Evolutionary conservation across 2,797 vertebrate genomes (phyloP), one percentile per base, ranked within the genome.

Genomic region (Triplophysa bombifrons): DNA sequence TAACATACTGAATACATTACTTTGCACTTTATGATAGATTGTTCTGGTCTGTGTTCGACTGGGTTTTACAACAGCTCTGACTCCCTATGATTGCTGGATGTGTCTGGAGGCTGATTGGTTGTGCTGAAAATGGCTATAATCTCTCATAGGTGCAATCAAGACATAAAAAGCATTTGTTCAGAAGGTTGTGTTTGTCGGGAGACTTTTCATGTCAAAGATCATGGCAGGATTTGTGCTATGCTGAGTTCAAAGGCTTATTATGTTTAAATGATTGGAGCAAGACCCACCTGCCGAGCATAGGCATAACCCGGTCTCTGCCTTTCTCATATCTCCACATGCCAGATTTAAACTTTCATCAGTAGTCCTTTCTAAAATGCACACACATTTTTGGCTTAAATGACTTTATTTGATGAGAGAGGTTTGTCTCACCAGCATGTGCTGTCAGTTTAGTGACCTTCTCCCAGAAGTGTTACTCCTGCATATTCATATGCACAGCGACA

Each of bases 401-500:
- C 10, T 44, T 17, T 19, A 30, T 53, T 75, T 69, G 25, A 70
- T 46, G 27, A 69, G 68, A 69, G 68, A 50, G 51, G 10, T 38
- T 25, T 70, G 63, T 44, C 27, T 68, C 61, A 30, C 3, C 38
- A 73, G 66, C 25, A 11, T 68, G 76, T 46, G 12, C 68, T 66
- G 70, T 83, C 74, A 82, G 34, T 83, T 80, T 78, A 63, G 78
- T 85, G 84, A 89, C 85, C 81, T 89, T 88, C 84, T 69, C 56
- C 82, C 80, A 46, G 73, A 82, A 13, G 46, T 84, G 78, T 77
- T 82, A 50, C 72, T 89, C 60, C 63, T 90, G 85, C 85, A 83
- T 89, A 89, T 91, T 91, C 87, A 90, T 85, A 74, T 77, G 61
- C 38, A 51, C 25, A 69, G 72, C 73, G 82, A 80, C 69, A 85